Evolutionary conservation across 37 sponge, comb jelly and placozoan species (phyloP).

Genomic region (Ephydatia muelleri): DNA sequence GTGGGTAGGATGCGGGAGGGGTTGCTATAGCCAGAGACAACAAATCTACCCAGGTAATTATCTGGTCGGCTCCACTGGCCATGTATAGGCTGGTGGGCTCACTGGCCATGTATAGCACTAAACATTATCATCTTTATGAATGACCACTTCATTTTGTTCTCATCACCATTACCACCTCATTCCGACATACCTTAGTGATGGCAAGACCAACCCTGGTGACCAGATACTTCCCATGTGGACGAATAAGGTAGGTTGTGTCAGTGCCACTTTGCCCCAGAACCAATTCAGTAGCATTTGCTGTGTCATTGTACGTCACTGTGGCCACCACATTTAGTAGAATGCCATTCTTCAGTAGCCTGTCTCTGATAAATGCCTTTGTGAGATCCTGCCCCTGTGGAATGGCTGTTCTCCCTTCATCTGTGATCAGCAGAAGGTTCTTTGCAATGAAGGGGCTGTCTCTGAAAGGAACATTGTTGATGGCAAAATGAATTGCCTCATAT

Average conservation of each 20-base stretch:
- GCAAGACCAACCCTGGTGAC: not conserved
- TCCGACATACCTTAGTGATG: slow-evolving; percentile 18
- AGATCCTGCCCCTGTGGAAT: slow-evolving; percentile 23
- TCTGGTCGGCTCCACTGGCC: not conserved
- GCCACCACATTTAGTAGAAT: slow-evolving; percentile 41
- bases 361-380: not conserved
- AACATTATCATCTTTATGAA: not conserved
- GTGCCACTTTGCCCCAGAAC: slow-evolving; percentile 19
- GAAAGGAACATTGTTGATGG: slow-evolving; percentile 40
- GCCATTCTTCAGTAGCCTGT: slow-evolving; percentile 4
- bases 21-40: too few relatives aligned
- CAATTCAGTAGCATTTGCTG: not conserved
- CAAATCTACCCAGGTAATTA: too few relatives aligned
- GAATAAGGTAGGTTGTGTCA: slow-evolving; percentile 9
- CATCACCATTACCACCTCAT: not conserved
- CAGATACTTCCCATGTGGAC: slow-evolving; percentile 24
- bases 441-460: slow-evolving; percentile 39
- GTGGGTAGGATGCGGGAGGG: too few relatives aligned
- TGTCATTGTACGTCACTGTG: slow-evolving; percentile 21
- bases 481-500: slow-evolving; percentile 61
- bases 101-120: not conserved
- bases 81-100: not conserved
- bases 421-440: slow-evolving; percentile 30
- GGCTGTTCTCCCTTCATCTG: slow-evolving; percentile 32
- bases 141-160: not conserved